phyloP scores from a whole-genome alignment of 2,113 vertebrate genomes.

The Grammomys dolichurus region DNA sequence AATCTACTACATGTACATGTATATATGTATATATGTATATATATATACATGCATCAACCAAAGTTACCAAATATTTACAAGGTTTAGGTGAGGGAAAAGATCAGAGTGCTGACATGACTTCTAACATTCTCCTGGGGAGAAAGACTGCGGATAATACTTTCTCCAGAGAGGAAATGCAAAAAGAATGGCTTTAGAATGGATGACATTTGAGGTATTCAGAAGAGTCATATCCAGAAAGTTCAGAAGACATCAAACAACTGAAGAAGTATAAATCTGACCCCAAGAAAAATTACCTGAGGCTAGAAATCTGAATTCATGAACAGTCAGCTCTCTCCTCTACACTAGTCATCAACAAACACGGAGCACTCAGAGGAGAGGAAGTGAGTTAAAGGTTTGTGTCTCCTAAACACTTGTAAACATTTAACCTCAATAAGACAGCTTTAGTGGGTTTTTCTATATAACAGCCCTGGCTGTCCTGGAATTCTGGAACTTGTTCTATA shows the following conservation, averaged over 20 bases:
- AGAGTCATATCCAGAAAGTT: neutral
- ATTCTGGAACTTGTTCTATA: neutral
- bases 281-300: conserved; percentile 11
- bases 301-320: conserved; percentile 48
- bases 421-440: neutral
- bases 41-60: neutral
- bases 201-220: neutral
- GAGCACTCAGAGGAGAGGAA: neutral
- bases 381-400: neutral
- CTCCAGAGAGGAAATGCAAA: neutral
- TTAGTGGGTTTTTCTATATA: neutral
- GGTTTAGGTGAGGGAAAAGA: neutral
- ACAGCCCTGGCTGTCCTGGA: neutral
- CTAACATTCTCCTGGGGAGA: neutral
- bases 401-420: conserved; percentile 24
- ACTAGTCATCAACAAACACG: neutral
- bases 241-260: neutral
- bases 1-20: neutral
- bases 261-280: conserved; percentile 31
- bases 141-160: neutral
- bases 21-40: no score
- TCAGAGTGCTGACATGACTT: neutral
- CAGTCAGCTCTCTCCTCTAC: neutral
- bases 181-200: neutral
- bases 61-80: conserved; percentile 10